Evolutionary conservation across 1,140 invertebrate species (phyloP).

Genomic region (Sycobia sp.): DNA sequence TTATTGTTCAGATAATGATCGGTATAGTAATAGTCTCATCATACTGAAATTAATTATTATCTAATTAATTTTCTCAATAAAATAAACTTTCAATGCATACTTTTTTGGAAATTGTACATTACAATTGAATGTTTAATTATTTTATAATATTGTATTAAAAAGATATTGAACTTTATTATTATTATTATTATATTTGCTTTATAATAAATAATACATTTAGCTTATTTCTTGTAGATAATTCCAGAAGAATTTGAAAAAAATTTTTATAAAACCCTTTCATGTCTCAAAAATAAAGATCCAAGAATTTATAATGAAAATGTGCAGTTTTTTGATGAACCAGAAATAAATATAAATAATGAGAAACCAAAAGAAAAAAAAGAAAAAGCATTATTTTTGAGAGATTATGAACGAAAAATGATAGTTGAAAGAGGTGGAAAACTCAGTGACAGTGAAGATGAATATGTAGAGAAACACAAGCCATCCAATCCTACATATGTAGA

Average conservation of each 20-base stretch:
- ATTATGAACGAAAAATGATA: conserved; percentile 81
- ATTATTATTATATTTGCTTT: conserved; percentile 5
- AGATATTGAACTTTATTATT: not conserved
- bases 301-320: conserved; percentile 81
- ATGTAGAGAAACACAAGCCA: conserved; percentile 26
- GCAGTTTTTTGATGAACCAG: conserved; percentile 73
- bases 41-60: not conserved
- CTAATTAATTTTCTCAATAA: not conserved
- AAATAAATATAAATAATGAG: conserved; percentile 38
- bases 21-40: not conserved
- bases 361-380: conserved; percentile 58
- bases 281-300: conserved; percentile 86
- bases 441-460: conserved; percentile 63
- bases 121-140: too few relatives aligned
- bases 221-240: conserved; percentile 42
- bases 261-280: conserved; percentile 84
- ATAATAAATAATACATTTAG: conserved; percentile 5
- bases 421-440: conserved; percentile 71
- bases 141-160: not conserved
- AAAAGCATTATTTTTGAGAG: conserved; percentile 74
- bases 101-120: too few relatives aligned
- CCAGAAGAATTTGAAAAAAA: conserved; percentile 72
- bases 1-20: not conserved
- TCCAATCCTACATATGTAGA: conserved; percentile 68
- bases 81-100: too few relatives aligned